Evolutionary conservation across 2,797 vertebrate species (phyloP), one percentile per base, ranked within the genome.

Genomic region (Falco novaeseelandiae): DNA sequence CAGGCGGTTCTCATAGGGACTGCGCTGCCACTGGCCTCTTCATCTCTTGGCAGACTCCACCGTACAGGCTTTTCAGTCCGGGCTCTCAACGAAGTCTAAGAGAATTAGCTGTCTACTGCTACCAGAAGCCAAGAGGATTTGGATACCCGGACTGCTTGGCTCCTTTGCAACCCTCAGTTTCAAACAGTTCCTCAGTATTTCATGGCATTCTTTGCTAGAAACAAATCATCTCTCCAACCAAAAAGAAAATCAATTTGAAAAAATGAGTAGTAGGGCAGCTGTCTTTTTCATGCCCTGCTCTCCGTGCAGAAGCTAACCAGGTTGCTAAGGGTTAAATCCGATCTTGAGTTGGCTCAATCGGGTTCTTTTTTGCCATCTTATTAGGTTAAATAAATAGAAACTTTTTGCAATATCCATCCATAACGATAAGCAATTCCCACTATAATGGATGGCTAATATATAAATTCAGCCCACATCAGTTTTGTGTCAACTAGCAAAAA

Each of bases 401-500:
- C 97, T 98, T 98, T 87, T 96, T 90, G 93, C 96, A 92, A 97
- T 95, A 94, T 59, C 96, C 94, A 96, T 96, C 81, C n/a, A 94
- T 87, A 87, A 96, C 1, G 97, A 98, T 98, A 98, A 98, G 98
- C 96, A 97, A 96, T 96, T 97, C 97, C 96, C 96, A 95, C 93
- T 81, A 97, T 97, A 97, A 97, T 55, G 73, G 96, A 84, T 95
- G 95, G 95, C 97, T 98, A 96, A 97, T 97, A 97, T 97, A 98
- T 93, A 97, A 98, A 98, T 98, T 97, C 97, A 98, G 95, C 95
- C 90, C 49, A 96, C 96, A 96, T 97, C 97, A 83, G 92, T 96
- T 97, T 89, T 95, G 97, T 97, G 97, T 98, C 98, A 97, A 97
- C 97, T 89, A 96, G 96, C 92, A 97, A 98, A 97, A 97, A 95